These are phyloP conservation scores for Cinclus cinclus DNA, from an alignment of 2,113 vertebrate species.

Conservation along the genomic window DNA sequence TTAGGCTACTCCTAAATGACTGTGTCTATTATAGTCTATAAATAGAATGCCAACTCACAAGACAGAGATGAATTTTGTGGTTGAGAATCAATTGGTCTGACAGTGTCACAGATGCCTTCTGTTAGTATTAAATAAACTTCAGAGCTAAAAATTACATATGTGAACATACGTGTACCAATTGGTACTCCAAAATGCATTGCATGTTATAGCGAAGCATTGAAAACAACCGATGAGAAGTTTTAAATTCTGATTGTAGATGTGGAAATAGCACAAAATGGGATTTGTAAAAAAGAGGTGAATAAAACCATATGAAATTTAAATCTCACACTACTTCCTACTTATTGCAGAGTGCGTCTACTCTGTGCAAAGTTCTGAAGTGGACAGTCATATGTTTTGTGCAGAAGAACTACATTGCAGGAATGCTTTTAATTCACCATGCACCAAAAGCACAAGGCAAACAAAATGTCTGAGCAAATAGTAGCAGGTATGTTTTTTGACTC, in stretches of 20 bases:
- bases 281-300: neutral
- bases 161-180: neutral
- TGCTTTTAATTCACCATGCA: slow-evolving; percentile 24
- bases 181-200: neutral
- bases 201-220: neutral
- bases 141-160: neutral
- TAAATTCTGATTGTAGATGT: neutral
- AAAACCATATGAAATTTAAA: neutral
- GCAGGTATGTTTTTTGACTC: slow-evolving; percentile 3
- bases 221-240: neutral
- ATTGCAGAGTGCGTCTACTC: neutral
- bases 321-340: neutral
- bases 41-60: neutral
- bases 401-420: slow-evolving; percentile 27
- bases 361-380: slow-evolving; percentile 18
- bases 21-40: neutral
- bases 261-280: neutral
- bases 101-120: neutral
- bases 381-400: slow-evolving; percentile 14
- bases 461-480: neutral
- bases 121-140: neutral
- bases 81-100: neutral
- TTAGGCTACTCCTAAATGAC: neutral
- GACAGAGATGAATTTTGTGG: neutral
- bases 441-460: slow-evolving; percentile 7